Percentiles rank a stretch among this genome's conserved stretches.
Evolutionary conservation across 2,113 vertebrate species (phyloP).

Genomic region (Alexandromys fortis): DNA sequence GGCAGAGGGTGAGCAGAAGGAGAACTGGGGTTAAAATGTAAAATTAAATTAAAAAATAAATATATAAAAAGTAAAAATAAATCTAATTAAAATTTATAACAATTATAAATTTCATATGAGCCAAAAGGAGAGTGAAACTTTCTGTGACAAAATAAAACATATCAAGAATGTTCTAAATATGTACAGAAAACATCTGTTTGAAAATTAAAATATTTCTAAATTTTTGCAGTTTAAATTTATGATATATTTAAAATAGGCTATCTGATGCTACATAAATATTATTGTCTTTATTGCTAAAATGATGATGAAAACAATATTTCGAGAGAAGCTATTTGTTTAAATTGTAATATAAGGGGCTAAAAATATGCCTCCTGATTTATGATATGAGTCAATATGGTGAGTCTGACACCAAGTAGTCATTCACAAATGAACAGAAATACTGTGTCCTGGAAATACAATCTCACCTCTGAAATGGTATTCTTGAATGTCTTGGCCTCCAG

Average conservation of each 20-base stretch:
- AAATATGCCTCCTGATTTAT: background rate
- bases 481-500: background rate
- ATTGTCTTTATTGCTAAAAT: background rate
- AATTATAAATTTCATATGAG: background rate
- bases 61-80: background rate
- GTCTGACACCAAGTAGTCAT: fast-evolving
- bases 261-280: background rate
- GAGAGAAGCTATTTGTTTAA: background rate
- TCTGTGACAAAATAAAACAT: background rate
- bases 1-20: too few relatives aligned
- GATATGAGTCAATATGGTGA: background rate
- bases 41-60: too few relatives aligned
- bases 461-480: background rate
- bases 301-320: background rate
- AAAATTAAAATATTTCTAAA: background rate
- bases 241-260: background rate
- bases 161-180: background rate
- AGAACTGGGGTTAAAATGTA: too few relatives aligned
- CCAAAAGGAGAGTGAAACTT: background rate
- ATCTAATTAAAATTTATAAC: background rate
- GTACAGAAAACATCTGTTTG: background rate
- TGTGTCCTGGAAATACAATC: fast-evolving
- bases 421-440: fast-evolving
- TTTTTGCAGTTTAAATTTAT: background rate
- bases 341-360: background rate